phyloP scores from a whole-genome alignment of 2,888 invertebrate genomes.

The Ichneumoninae sp. region DNA sequence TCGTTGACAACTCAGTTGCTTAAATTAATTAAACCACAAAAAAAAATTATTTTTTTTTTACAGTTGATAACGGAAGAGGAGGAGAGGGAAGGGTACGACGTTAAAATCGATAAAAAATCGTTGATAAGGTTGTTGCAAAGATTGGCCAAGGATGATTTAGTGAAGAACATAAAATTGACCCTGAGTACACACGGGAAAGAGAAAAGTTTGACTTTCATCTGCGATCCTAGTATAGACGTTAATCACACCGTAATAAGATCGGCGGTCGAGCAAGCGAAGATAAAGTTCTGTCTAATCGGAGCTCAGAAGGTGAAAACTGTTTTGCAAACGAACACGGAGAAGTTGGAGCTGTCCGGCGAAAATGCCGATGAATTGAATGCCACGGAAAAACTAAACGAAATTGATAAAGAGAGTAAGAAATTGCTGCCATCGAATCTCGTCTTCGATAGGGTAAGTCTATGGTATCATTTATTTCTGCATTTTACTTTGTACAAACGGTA shows the following conservation, averaged over 20 bases:
- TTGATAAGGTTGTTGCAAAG: conserved; percentile 86
- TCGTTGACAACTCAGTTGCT: conserved; percentile 14
- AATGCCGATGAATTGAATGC: conserved; percentile 27
- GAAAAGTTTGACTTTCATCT: conserved; percentile 85
- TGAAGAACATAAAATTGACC: conserved; percentile 86
- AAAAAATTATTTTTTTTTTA: conserved; percentile 39
- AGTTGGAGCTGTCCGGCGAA: conserved; percentile 13
- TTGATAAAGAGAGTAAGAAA: conserved; percentile 40
- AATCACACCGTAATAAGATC: conserved; percentile 86
- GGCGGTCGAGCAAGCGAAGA: conserved; percentile 87
- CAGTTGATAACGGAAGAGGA: conserved; percentile 86
- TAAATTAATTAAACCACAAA: conserved; percentile 34
- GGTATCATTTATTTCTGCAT: neutral
- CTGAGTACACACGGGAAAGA: conserved; percentile 84
- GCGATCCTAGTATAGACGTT: conserved; percentile 84
- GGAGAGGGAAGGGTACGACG: conserved; percentile 85
- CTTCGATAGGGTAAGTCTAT: conserved; percentile 67
- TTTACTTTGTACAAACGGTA: neutral
- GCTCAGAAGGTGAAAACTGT: conserved; percentile 64
- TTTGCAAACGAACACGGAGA: conserved; percentile 60
- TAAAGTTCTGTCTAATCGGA: conserved; percentile 84
- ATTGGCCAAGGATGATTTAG: conserved; percentile 86
- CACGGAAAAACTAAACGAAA: conserved; percentile 34
- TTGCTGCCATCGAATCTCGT: conserved; percentile 44
- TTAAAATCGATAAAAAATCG: conserved; percentile 88